phyloP scores from a whole-genome alignment of 2,888 invertebrate species.

The Yponomeuta malinellus region DNA sequence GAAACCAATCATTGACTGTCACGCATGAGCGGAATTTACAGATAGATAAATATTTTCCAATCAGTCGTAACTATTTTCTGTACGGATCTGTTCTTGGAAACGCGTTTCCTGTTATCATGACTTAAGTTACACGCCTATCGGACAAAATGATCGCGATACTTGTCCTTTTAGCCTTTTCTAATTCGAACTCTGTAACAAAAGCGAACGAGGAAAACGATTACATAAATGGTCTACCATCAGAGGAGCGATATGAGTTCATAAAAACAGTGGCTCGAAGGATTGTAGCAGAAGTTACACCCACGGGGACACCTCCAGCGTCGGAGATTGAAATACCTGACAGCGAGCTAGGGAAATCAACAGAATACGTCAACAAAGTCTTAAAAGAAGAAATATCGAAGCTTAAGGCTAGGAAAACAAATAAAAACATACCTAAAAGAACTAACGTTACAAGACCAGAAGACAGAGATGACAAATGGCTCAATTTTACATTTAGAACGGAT shows the following conservation, averaged over 20 bases:
- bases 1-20: background rate
- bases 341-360: constrained; percentile 38
- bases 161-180: background rate
- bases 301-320: constrained; percentile 24
- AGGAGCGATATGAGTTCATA: constrained; percentile 50
- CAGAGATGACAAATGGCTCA: constrained; percentile 16
- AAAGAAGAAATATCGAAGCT: constrained; percentile 40
- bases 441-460: background rate
- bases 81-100: background rate
- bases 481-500: background rate
- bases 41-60: constrained; percentile 8
- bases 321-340: constrained; percentile 40
- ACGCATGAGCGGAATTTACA: background rate
- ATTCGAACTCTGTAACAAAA: background rate
- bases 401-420: background rate
- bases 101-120: background rate
- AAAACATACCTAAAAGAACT: too few species aligned
- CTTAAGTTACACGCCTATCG: background rate
- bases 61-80: background rate
- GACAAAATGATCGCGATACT: background rate
- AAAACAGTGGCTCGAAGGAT: constrained; percentile 52
- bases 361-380: constrained; percentile 42
- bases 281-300: constrained; percentile 35
- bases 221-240: constrained; percentile 49
- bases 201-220: constrained; percentile 26